phyloP scores from a whole-genome alignment of 1,140 invertebrate genomes.

The Chironomus striatipennis region DNA sequence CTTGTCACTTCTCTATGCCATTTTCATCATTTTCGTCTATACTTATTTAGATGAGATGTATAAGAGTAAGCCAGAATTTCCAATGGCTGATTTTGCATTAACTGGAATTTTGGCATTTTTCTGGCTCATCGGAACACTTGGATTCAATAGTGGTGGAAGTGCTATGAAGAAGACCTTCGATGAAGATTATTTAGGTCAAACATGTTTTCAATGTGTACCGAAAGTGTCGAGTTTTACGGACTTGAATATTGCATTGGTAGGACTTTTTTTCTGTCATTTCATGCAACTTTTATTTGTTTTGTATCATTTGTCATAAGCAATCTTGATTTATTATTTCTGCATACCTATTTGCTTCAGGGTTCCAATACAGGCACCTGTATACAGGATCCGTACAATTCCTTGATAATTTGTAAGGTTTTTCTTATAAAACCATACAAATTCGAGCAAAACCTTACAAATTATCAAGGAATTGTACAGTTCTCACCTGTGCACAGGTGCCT shows the following conservation, averaged over 20 bases:
- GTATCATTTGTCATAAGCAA: no score
- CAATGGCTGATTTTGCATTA: conserved; percentile 48
- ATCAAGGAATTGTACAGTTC: no score
- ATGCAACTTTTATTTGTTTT: no score
- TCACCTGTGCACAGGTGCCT: no score
- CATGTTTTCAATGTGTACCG: conserved; percentile 31
- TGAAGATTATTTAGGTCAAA: conserved; percentile 29
- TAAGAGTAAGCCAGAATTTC: conserved; percentile 44
- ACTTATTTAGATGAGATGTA: conserved; percentile 51
- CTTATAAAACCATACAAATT: no score
- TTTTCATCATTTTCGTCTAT: conserved; percentile 51
- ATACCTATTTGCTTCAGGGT: no score
- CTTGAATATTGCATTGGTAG: conserved; percentile 56
- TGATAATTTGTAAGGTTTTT: no score
- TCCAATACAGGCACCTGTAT: no score
- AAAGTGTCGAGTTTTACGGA: conserved; percentile 44
- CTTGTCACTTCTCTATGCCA: conserved; percentile 52
- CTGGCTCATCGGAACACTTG: conserved; percentile 57
- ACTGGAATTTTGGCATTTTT: conserved; percentile 52
- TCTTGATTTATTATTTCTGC: no score
- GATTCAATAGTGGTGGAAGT: conserved; percentile 54
- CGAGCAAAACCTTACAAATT: no score
- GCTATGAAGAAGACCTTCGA: conserved; percentile 49
- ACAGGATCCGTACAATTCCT: no score
- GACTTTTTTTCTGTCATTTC: conserved; percentile 34